Conservation (phyloP, 2,797 vertebrate genomes). For the Erithacus rubecula region DNA sequence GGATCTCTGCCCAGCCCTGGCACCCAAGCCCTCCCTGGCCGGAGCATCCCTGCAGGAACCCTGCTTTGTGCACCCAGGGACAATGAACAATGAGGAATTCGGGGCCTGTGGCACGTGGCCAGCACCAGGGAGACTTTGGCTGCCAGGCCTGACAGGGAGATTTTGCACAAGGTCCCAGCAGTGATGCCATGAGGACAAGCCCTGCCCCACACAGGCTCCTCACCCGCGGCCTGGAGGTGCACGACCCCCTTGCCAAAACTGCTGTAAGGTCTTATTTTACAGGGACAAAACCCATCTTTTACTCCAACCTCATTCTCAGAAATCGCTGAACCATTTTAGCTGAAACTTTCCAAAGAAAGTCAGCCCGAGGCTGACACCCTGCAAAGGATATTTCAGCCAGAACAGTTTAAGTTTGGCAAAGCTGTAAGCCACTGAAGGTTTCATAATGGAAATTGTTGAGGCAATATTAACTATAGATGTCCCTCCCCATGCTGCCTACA, state of each 20-base stretch:
- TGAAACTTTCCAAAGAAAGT: conserved; percentile 68
- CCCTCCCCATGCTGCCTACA: conserved; percentile 51
- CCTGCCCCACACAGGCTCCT: neutral
- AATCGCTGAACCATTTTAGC: conserved; percentile 58
- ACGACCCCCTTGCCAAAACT: neutral
- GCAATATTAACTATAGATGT: conserved; percentile 63
- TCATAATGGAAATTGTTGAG: conserved; percentile 70
- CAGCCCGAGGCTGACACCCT: conserved; percentile 62
- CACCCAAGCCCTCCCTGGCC: neutral
- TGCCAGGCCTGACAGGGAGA: neutral
- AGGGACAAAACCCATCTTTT: conserved; percentile 47
- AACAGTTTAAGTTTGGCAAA: conserved; percentile 67
- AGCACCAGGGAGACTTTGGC: neutral
- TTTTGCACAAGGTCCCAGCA: neutral
- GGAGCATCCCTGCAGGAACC: neutral
- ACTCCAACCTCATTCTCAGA: conserved; percentile 57
- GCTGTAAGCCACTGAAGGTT: conserved; percentile 63
- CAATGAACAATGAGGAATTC: conserved; percentile 60
- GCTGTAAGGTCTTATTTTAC: conserved; percentile 8
- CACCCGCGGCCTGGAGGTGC: neutral
- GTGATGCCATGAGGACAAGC: neutral
- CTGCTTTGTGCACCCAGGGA: conserved; percentile 8
- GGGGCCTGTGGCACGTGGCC: neutral
- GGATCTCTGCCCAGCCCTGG: neutral
- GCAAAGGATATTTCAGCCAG: conserved; percentile 65